Evolutionary conservation across 1,140 invertebrate genomes (phyloP), one percentile per base, ranked within the genome.

Genomic region (Neotoxoptera formosana): DNA sequence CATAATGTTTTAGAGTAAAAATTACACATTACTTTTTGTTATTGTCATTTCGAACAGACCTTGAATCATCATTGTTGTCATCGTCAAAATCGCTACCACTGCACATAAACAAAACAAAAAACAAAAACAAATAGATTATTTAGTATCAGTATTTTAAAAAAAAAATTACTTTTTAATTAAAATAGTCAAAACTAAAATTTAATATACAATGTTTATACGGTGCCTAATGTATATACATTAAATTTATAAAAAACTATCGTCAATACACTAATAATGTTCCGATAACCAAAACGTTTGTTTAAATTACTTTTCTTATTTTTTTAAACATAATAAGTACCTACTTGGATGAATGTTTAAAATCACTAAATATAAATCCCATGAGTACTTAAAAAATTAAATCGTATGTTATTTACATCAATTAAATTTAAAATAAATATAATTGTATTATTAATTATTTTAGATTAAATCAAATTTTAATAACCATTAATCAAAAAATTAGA

Each of bases 1-100:
- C 60, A 76, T n/a, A n/a, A 7, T n/a, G 17, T 76, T 76, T 67
- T 76, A 17, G n/a, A 76, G 14, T 76, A 30, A 76, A 76, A 89
- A 8, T 21, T 89, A 45, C 11, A 89, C 48, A 96, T 96, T 95
- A 97, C 97, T 97, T 97, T 95, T 97, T 97, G 94, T 96, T 97
- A 94, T 97, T 96, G 94, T 97, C 96, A 25, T 96, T 96, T 92
- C 96, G 96, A 34, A 95, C 95, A 0, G 96, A 97, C 95, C 97
- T 97, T 47, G 95, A 95, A 93, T 97, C 96, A 93, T 97, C 96
- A 4, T 95, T 96, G 25, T 95, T 95, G 45, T 96, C 96, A 91
- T 97, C 96, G 93, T 96, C 95, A 67, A 96, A 95, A 94, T 96
- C 96, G 94, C 95, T 96, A 60, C 95, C 95, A 7, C 91, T 93